These are phyloP conservation scores for Echinometra lucunter DNA, from an alignment of 53 echinoderm and acorn worm species.

Conservation along the genomic window DNA sequence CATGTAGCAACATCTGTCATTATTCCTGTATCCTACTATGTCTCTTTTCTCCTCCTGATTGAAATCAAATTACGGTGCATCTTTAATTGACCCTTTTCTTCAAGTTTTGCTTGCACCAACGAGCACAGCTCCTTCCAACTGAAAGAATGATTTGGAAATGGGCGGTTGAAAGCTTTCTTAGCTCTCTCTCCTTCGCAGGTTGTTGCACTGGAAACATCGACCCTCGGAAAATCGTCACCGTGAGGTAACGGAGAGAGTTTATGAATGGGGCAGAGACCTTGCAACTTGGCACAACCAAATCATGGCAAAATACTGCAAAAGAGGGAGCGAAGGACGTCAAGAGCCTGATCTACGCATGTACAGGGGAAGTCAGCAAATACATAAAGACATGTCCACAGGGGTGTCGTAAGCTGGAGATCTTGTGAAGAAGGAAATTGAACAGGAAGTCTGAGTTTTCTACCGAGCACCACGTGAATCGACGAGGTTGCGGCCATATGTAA, in stretches of 20 bases:
- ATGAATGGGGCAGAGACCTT: conserved; percentile 55
- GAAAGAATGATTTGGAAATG: neutral
- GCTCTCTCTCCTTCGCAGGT: neutral
- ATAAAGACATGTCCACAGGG: neutral
- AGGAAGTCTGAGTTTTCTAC: neutral
- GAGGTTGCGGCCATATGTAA: neutral
- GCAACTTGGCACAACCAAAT: neutral
- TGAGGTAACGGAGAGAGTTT: conserved; percentile 4
- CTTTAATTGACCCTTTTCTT: neutral
- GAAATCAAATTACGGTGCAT: no score
- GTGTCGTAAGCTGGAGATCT: neutral
- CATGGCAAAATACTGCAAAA: neutral
- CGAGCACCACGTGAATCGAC: neutral
- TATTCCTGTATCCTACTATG: no score
- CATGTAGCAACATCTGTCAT: no score
- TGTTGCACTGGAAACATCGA: neutral
- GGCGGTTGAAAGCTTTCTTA: neutral
- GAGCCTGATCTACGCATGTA: neutral
- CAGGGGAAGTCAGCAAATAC: neutral
- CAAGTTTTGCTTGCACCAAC: neutral
- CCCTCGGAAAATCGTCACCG: conserved; percentile 10
- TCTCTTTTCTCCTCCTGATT: no score
- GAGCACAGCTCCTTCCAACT: neutral
- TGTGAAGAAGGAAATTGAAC: neutral
- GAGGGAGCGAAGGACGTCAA: neutral